phyloP scores from a whole-genome alignment of 2,888 invertebrate species.

The Microplitis deprimator region DNA sequence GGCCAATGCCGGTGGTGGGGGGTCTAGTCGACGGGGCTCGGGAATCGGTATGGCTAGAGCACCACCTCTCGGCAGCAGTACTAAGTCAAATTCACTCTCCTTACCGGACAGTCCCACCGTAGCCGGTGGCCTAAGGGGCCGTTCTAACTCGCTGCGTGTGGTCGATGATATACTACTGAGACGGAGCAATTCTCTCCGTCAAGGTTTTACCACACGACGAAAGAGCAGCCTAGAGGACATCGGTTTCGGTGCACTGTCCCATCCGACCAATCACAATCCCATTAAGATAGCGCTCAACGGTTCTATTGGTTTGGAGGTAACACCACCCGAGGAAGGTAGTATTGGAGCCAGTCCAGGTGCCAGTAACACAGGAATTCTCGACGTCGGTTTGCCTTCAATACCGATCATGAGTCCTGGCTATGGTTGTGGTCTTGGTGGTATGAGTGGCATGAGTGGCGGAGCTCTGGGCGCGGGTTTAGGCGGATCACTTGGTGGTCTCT shows the following conservation, averaged over 20 bases:
- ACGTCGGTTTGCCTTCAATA: constrained; percentile 71
- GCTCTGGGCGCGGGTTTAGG: constrained; percentile 61
- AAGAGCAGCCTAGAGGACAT: constrained; percentile 91
- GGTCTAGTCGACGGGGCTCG: constrained; percentile 78
- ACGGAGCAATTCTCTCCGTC: constrained; percentile 87
- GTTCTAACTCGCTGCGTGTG: constrained; percentile 89
- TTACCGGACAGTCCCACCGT: constrained; percentile 91
- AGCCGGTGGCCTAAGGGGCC: constrained; percentile 83
- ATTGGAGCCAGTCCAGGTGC: constrained; percentile 69
- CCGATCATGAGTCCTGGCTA: constrained; percentile 54
- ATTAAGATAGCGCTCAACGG: constrained; percentile 90
- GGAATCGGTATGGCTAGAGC: constrained; percentile 80
- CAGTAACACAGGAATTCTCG: constrained; percentile 74
- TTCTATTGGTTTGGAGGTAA: constrained; percentile 85
- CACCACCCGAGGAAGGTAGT: constrained; percentile 75
- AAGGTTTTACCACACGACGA: constrained; percentile 82
- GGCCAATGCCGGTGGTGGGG: constrained; percentile 71
- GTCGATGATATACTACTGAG: constrained; percentile 88
- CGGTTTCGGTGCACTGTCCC: constrained; percentile 77
- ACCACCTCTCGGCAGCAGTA: constrained; percentile 84
- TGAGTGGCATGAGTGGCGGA: constrained; percentile 48
- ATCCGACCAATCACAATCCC: constrained; percentile 82
- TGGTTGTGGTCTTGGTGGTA: constrained; percentile 48
- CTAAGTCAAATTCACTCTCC: constrained; percentile 91
- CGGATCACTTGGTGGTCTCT: constrained; percentile 71